phyloP scores from a whole-genome alignment of 2,797 vertebrate genomes.

The Leuciscus waleckii region DNA sequence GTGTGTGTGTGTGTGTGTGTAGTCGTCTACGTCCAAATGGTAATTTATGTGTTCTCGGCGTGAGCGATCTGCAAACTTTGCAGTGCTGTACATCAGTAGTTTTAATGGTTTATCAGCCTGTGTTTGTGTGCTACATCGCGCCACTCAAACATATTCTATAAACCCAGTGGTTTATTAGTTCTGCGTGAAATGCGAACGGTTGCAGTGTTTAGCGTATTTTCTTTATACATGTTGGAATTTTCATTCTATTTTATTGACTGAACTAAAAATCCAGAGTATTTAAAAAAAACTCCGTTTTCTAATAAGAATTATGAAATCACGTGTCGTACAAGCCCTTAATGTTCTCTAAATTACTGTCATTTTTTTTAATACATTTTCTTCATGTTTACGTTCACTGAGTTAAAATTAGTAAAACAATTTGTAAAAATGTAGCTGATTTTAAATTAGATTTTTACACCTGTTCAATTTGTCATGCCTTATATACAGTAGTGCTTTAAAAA shows the following conservation, averaged over 20 bases:
- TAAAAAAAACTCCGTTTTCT: too few species aligned
- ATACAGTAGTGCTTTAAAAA: conserved; percentile 23
- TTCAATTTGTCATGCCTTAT: conserved; percentile 20
- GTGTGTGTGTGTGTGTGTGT: conserved; percentile 35
- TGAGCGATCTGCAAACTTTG: conserved; percentile 53
- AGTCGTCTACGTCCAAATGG: conserved; percentile 52
- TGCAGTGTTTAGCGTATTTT: conserved; percentile 13
- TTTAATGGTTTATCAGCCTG: conserved; percentile 46
- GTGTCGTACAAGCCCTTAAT: background rate
- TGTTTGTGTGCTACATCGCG: conserved; percentile 38
- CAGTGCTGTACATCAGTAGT: conserved; percentile 48
- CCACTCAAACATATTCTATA: conserved; percentile 42
- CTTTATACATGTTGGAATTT: conserved; percentile 28
- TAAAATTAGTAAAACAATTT: too few species aligned
- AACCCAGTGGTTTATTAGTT: conserved; percentile 41
- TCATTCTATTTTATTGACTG: background rate
- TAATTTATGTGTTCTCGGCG: conserved; percentile 50
- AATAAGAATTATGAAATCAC: background rate
- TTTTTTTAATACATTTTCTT: background rate
- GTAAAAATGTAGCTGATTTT: background rate
- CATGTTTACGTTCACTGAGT: background rate
- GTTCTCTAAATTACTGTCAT: background rate
- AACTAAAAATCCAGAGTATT: background rate
- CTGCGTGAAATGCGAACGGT: conserved; percentile 38
- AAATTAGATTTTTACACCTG: conserved; percentile 17